Evolutionary conservation across 2,888 invertebrate species (phyloP), one percentile per base, ranked within the genome.

Genomic region (Ceratothoa steindachneri): DNA sequence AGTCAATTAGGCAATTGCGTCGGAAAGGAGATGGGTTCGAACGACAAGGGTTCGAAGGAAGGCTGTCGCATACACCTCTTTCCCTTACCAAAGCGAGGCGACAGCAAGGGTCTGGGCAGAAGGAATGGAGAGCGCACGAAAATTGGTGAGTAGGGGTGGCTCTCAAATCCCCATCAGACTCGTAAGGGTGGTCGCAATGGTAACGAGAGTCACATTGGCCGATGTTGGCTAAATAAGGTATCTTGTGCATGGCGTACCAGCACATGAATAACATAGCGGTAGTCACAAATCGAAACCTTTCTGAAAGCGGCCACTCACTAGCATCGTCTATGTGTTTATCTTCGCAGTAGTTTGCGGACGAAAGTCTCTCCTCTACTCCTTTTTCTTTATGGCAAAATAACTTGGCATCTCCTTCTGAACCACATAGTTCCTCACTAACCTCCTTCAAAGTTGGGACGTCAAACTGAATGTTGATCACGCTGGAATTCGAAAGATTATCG

Each of bases 221-320:
- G 51, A 76, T 67, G 22, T 66, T 41, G 15, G 85, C 84, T 75
- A 90, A 82, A 68, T 85, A 85, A 2, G 87, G 85, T 22, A 81
- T 84, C 27, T 73, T 69, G 60, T 78, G 83, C 87, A 89, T 88
- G 19, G 89, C 88, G 82, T 87, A 89, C 88, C 88, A 88, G 81
- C 90, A 90, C 89, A 90, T 88, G 83, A 86, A 90, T 83, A 89
- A 90, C 80, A 88, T 87, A 0, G 89, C 89, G 0, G 88, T 86
- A 0, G 86, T 86, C 79, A 80, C 65, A 52, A 74, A 74, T 12
- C 67, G 67, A 31, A 67, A 75, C 15, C 65, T 64, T 64, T 52
- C 60, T 3, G 64, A 31, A 27, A 27, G 19, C 65, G 24, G 65
- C 71, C 65, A 51, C 28, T 27, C 22, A 28, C 7, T 19, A 22